Evolutionary conservation across 1,140 invertebrate species (phyloP), one percentile per base, ranked within the genome.

Genomic region (Brachionus rotundiformis): DNA sequence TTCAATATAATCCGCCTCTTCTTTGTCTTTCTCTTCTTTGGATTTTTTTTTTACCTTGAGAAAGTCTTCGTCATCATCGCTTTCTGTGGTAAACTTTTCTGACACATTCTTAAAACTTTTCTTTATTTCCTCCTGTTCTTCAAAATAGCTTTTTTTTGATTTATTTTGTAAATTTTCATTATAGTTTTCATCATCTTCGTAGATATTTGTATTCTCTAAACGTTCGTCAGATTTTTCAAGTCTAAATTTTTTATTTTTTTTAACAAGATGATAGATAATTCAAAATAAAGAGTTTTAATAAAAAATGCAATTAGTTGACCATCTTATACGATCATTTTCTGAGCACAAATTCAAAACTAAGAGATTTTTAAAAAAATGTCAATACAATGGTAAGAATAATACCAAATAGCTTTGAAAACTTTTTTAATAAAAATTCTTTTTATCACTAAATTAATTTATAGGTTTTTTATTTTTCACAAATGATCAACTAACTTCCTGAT

Each of bases 1-100:
- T 83, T 93, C 90, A 83, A 91, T 90, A 85, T 94, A 93, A 82
- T 93, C 92, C 36, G 88, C 89, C 77, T 93, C 92, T 86, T 92
- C 91, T 82, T 90, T 89, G 80, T 91, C 83, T 75, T 49, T 82
- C 59, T 82, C 61, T 29, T 3, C 31, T 47, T 73, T 11, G 6
- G 36, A 49, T 63, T 68, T 82, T 11, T 23, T 23, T 83, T 73
- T 65, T 3, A 81, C 83, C 81, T 44, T 63, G 16, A 82, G 47
- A 63, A 83, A 82, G 25, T 68, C 65, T 82, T 84, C 82, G 10
- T 85, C 84, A 4, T 83, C 82, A 31, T 83, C 81, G 59, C 82
- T 79, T 27, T 83, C 82, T 79, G 83, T 81, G 31, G 11, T 54
- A 36, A 65, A 31, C 7, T 63, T 39, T 27, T 83, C 47, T 13